Conservation (phyloP, 2,113 vertebrate genomes). For the Atherinomorus stipes region DNA sequence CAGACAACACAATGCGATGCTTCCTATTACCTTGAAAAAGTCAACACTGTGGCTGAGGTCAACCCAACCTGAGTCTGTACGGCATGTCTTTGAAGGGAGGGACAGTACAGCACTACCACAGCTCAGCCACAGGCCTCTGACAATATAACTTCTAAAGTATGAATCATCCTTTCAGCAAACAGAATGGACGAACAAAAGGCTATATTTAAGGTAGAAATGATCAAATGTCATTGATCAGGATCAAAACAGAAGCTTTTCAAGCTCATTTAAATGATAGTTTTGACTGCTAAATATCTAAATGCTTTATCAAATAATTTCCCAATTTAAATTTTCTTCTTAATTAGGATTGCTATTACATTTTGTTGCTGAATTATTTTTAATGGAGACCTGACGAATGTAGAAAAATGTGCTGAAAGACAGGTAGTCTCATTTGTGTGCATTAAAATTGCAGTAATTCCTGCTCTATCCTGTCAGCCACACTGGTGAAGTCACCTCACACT, state of each 20-base stretch:
- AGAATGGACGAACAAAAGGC: not conserved
- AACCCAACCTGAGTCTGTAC: constrained; percentile 54
- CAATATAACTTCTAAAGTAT: constrained; percentile 18
- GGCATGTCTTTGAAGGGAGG: constrained; percentile 38
- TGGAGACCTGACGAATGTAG: not conserved
- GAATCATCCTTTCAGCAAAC: not conserved
- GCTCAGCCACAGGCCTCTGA: constrained; percentile 21
- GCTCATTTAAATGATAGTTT: constrained; percentile 1
- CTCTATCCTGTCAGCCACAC: constrained; percentile 27
- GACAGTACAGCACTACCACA: constrained; percentile 30
- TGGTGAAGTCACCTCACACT: constrained; percentile 22
- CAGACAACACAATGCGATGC: constrained; percentile 74
- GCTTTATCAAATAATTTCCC: not conserved
- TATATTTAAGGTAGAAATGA: not conserved
- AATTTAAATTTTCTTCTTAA: not conserved
- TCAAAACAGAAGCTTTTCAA: not conserved
- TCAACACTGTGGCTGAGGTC: constrained; percentile 67
- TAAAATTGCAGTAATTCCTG: constrained; percentile 20
- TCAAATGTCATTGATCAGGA: constrained; percentile 5
- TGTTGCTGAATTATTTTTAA: constrained; percentile 6
- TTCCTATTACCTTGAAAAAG: constrained; percentile 71
- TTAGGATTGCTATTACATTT: not conserved
- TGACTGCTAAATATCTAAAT: not conserved
- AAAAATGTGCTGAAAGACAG: not conserved
- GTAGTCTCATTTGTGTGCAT: constrained; percentile 23